phyloP scores from a whole-genome alignment of 1,140 invertebrate species.

The Trachelipus rathkii region DNA sequence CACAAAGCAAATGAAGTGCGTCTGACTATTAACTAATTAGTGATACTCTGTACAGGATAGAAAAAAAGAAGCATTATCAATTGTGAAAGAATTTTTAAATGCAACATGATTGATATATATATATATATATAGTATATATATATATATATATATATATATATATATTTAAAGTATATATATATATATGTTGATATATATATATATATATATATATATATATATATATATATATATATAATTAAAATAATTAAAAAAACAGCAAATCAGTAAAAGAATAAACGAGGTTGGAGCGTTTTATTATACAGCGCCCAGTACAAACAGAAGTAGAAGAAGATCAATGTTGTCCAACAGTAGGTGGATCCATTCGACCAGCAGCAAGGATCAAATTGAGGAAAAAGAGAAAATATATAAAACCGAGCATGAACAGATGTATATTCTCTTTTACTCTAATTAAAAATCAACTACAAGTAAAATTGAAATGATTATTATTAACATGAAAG shows the following conservation, averaged over 20 bases:
- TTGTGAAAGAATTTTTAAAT: too few relatives aligned
- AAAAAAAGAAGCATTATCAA: too few relatives aligned
- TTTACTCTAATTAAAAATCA: background rate
- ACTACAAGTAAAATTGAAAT: background rate
- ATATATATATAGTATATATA: too few relatives aligned
- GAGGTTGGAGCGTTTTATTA: background rate
- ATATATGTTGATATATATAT: background rate
- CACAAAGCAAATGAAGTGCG: too few relatives aligned
- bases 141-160: too few relatives aligned
- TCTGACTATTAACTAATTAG: too few relatives aligned
- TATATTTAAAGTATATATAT: too few relatives aligned
- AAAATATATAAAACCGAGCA: slow-evolving; percentile 6
- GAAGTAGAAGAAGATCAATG: background rate
- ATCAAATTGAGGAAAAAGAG: background rate
- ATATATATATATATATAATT: background rate
- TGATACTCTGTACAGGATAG: too few relatives aligned
- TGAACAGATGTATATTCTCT: background rate
- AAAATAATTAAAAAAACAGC: background rate
- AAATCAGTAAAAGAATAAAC: background rate
- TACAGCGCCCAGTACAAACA: background rate
- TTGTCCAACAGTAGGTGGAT: background rate
- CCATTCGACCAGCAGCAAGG: slow-evolving; percentile 1
- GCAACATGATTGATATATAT: too few relatives aligned
- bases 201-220: slow-evolving; percentile 8
- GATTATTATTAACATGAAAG: background rate